Base-by-base conservation (phyloP, 2,888 invertebrate genomes). In the Leucophenga montana region DNA sequence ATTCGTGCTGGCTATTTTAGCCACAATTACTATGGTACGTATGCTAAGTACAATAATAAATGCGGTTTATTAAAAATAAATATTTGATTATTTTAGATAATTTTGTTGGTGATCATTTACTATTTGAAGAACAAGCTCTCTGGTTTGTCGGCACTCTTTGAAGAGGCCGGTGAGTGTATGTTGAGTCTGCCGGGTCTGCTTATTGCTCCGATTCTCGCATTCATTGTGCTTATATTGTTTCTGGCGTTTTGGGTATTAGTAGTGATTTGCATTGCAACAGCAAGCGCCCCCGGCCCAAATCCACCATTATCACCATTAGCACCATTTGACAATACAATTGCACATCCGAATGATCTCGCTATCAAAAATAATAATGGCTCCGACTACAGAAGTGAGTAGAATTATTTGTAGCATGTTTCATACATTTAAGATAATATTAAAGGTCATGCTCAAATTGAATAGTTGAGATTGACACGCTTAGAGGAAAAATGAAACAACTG, bases 91-190 rank as follows among this genome's bases (percentile, higher is more conserved):
- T 90, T 90, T 67, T 86, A 95, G 95, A 88, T 94, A 0, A 91
- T 95, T 70, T 89, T 96, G 65, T 86, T 96, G 59, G 89, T 95
- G 48, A 90, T 96, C 54, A 92, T 95, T 39, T 92, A 93, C 83
- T 92, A 93, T 76, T 92, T 96, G 90, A 91, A 96, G 66, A 94
- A 95, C 79, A 92, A 95, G 80, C 92, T 97, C 0, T 92, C 93
- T 50, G 94, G 97, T 83, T 90, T 97, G 79, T 93, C 96, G 0
- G 93, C 94, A 20, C 89, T 98, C 71, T 97, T 98, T 87, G 93
- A 93, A 85, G 97, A 97, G 89, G 96, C 97, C 0, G 95, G 96
- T 14, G 93, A 94, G 82, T 97, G 97, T 85, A 91, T 98, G 79
- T 92, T 93, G 69, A 93, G 94, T 78, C 92, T 97, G 78, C 97